phyloP scores from a whole-genome alignment of 2,888 invertebrate species.

The Pollenia griseotomentosa region DNA sequence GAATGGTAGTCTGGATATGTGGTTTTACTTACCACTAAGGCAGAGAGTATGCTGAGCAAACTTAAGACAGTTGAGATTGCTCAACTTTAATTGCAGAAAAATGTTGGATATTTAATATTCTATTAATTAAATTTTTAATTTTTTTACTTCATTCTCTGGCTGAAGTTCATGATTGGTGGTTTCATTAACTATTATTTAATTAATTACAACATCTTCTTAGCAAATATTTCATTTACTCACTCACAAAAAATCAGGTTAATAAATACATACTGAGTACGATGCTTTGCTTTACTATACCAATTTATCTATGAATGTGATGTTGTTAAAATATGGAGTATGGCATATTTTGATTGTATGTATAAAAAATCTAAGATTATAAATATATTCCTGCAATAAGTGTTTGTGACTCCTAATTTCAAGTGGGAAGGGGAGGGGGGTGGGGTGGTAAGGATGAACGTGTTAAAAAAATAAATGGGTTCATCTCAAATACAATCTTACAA shows the following conservation, averaged over 20 bases:
- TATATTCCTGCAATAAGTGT: slow-evolving; percentile 63
- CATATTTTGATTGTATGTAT: slow-evolving; percentile 40
- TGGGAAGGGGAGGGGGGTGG: no score
- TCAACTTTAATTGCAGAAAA: slow-evolving; percentile 38
- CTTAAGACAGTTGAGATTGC: neutral
- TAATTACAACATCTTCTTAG: slow-evolving; percentile 10
- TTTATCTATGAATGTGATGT: neutral
- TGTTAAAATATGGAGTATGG: slow-evolving; percentile 37
- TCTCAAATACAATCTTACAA: slow-evolving; percentile 50
- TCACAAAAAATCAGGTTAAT: no score
- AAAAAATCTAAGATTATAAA: slow-evolving; percentile 30
- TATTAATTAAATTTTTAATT: no score
- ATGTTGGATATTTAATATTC: neutral
- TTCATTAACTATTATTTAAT: slow-evolving; percentile 8
- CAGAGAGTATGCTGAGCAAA: neutral
- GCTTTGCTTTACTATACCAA: neutral
- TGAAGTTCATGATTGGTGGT: slow-evolving; percentile 15
- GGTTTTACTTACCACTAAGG: slow-evolving; percentile 10
- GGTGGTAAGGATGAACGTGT: no score
- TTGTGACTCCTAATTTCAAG: slow-evolving; percentile 53
- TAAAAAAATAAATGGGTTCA: slow-evolving; percentile 52
- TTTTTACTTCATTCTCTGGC: neutral
- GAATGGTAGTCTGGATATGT: neutral
- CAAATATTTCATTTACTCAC: neutral
- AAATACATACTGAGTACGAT: no score